These are phyloP conservation scores for Cyphomyrmex costatus DNA, from an alignment of 1,140 invertebrate species.

Conservation along the genomic window DNA sequence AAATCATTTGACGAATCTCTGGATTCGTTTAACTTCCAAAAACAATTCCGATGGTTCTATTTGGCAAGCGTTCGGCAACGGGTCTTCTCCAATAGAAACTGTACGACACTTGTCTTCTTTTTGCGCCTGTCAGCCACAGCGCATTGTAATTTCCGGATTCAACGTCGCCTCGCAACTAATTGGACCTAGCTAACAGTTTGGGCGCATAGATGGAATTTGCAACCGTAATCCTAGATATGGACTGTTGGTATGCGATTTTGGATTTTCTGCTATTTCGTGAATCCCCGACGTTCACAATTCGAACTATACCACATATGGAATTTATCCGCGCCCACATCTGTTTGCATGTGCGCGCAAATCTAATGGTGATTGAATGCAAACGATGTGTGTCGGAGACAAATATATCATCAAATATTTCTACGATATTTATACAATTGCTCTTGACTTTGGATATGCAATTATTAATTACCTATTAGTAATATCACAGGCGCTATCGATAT, in stretches of 20 bases:
- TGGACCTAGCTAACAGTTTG: conserved; percentile 53
- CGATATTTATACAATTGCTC: conserved; percentile 10
- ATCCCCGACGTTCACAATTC: conserved; percentile 48
- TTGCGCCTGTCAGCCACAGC: conserved; percentile 62
- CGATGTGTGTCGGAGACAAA: conserved; percentile 22
- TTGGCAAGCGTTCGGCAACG: conserved; percentile 21
- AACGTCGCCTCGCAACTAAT: conserved; percentile 65
- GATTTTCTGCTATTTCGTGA: conserved; percentile 57
- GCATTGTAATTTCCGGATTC: conserved; percentile 72
- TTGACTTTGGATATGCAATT: background rate
- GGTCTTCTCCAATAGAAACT: background rate
- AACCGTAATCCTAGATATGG: conserved; percentile 52
- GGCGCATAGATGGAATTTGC: conserved; percentile 32
- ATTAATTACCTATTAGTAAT: conserved; percentile 1
- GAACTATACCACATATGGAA: conserved; percentile 20
- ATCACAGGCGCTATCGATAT: background rate
- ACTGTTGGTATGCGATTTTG: conserved; percentile 63
- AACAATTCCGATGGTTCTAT: background rate
- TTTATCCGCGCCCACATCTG: background rate
- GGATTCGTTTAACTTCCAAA: background rate
- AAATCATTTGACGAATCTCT: background rate
- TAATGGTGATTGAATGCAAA: conserved; percentile 31
- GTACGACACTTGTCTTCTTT: conserved; percentile 29
- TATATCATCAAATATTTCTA: conserved; percentile 9
- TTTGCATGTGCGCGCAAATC: conserved; percentile 28